Percentiles rank a stretch among this genome's conserved stretches.
phyloP scores from a whole-genome alignment of 2,888 invertebrate species.

The Protonemura montana region DNA sequence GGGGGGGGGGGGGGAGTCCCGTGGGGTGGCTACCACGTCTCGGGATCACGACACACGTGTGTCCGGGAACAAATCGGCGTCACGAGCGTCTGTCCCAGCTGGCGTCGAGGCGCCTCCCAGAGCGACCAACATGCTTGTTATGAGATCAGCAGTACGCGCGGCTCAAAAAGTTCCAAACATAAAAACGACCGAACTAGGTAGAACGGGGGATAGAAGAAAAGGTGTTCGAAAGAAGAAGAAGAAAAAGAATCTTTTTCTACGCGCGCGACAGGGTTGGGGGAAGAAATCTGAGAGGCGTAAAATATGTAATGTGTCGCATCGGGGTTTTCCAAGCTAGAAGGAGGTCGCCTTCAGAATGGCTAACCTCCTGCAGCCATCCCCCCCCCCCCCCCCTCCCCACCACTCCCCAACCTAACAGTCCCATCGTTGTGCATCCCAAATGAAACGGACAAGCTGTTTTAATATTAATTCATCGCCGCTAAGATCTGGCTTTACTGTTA shows the following conservation, averaged over 20 bases:
- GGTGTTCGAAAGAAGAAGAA: slow-evolving; percentile 29
- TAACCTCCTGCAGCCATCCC: not conserved
- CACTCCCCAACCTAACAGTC: too few species aligned
- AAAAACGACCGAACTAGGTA: slow-evolving; percentile 18
- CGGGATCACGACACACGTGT: slow-evolving; percentile 28
- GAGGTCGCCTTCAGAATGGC: not conserved
- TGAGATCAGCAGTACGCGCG: slow-evolving; percentile 33
- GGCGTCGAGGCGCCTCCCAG: slow-evolving; percentile 3
- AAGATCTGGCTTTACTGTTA: not conserved
- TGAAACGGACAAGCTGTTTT: not conserved
- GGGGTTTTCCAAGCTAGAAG: not conserved
- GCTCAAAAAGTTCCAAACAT: slow-evolving; percentile 36
- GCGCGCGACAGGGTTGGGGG: not conserved
- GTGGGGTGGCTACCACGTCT: not conserved
- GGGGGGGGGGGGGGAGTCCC: not conserved
- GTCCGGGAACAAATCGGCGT: slow-evolving; percentile 44
- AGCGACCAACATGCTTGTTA: slow-evolving; percentile 36
- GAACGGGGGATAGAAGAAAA: not conserved
- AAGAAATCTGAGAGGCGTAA: slow-evolving; percentile 36
- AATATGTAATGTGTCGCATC: slow-evolving; percentile 33
- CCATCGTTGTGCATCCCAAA: not conserved
- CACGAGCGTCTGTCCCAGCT: slow-evolving; percentile 42
- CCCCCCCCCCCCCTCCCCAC: too few species aligned
- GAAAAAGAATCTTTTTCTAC: not conserved
- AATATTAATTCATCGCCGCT: slow-evolving; percentile 12